Base-by-base conservation (phyloP, 1,140 invertebrate genomes). In the Proales similis region DNA sequence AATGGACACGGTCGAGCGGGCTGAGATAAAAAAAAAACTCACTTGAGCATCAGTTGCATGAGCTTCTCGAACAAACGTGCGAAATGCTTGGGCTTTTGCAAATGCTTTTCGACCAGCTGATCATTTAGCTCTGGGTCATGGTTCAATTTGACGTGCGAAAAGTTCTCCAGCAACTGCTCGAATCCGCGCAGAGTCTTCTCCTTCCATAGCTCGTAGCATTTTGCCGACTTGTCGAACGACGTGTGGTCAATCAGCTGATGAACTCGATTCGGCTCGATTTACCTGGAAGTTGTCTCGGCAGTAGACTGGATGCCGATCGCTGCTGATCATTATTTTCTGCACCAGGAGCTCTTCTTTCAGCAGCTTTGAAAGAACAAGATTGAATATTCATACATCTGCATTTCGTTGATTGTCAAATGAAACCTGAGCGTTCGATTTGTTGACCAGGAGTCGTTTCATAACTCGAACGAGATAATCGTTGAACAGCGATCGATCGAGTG, bases 201-300 rank as follows among this genome's bases (percentile, higher is more conserved):
- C 36, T 57, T 57, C 51, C 51, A 57, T 9, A 42, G 27, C 4
- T 4, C 3, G 20, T 57, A 43, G 19, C 51, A 57, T 12, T 19
- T 24, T 30, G 39, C 51, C 6, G 19, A 12, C 43, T 46, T 4
- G 5, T 5, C 24, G 12, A 19, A 11, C 24, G 4, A 46, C 24
- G 12, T 24, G 7, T 7, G 24, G 27, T 17, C n/a, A 17, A 7
- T 36, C 33, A 36, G 14, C 9, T 36, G 9, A 9, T 36, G 14
- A 14, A 36, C 9, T 9, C 9, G 14, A 9, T 36, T 36, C 33
- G 9, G 9, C 14, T 36, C 14, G 9, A 9, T 36, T 36, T 46
- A 46, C 43, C 45, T 57, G 51, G 45, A 42, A 57, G 45, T 57
- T 57, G 14, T 57, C 51, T 57, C 45, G 39, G 27, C 20, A 42